Percentiles rank a stretch among this genome's conserved stretches.
Evolutionary conservation across 2,113 vertebrate genomes (phyloP).

Genomic region (Amazona vittata): DNA sequence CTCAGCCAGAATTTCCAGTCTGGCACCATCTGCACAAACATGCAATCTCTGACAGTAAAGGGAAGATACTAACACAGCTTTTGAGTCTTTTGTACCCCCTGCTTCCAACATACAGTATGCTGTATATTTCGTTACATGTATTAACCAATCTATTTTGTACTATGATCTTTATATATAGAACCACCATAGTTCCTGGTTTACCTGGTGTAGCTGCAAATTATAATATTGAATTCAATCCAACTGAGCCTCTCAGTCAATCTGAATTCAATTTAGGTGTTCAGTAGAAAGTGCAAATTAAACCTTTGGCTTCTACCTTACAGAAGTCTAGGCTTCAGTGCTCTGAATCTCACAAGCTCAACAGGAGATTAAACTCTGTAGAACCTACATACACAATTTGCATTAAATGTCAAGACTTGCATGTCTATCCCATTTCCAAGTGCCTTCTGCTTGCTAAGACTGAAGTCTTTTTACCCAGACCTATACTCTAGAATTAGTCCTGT

Average conservation of each 20-base stretch:
- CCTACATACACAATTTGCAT: neutral
- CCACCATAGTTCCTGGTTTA: neutral
- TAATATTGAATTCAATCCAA: neutral
- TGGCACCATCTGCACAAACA: rapidly evolving
- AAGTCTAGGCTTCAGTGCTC: neutral
- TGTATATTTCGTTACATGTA: neutral
- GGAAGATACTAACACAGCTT: neutral
- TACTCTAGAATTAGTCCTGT: neutral
- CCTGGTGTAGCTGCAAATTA: neutral
- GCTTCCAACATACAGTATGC: neutral
- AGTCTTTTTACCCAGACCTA: neutral
- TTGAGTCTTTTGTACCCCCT: neutral
- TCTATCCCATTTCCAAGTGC: neutral
- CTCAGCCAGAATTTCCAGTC: neutral
- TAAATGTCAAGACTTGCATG: neutral
- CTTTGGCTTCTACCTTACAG: neutral
- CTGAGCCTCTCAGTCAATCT: neutral
- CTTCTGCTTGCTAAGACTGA: neutral
- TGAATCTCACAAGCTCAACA: neutral
- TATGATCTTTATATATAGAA: rapidly evolving
- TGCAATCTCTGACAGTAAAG: neutral
- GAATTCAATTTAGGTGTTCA: neutral
- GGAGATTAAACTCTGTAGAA: neutral
- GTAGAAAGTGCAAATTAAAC: neutral
- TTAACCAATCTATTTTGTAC: neutral